These are phyloP conservation scores for Drosophila phalerata DNA, from an alignment of 2,888 invertebrate species.

Conservation along the genomic window DNA sequence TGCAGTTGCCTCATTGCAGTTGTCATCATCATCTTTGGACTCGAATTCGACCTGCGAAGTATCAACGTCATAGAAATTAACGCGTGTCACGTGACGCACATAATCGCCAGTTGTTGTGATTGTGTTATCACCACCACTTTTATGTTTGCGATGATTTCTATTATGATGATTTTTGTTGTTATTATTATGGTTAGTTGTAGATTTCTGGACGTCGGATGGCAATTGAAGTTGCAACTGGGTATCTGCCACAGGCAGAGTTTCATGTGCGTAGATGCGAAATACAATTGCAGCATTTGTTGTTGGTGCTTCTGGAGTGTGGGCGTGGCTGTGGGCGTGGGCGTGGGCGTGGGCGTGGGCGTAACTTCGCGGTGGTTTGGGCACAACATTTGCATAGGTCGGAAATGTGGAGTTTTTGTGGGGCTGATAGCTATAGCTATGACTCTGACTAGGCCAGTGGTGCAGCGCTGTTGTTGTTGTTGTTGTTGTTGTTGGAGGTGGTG, in stretches of 20 bases:
- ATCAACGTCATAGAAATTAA: conserved; percentile 86
- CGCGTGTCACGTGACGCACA: conserved; percentile 86
- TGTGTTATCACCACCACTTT: not conserved
- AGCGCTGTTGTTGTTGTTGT: conserved; percentile 12
- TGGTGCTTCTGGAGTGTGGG: too few species aligned
- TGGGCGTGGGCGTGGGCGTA: conserved; percentile 34
- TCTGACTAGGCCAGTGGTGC: conserved; percentile 69
- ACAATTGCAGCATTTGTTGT: conserved; percentile 39
- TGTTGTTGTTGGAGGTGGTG: conserved; percentile 9
- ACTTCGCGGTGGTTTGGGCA: conserved; percentile 84
- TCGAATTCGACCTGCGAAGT: conserved; percentile 87
- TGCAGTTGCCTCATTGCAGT: conserved; percentile 88
- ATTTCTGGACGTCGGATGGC: conserved; percentile 24
- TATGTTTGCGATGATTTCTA: not conserved
- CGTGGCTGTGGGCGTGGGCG: conserved; percentile 19
- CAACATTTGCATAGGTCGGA: conserved; percentile 62
- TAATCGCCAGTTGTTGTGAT: conserved; percentile 66
- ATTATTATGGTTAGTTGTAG: conserved; percentile 10
- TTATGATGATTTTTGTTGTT: not conserved
- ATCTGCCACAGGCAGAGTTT: conserved; percentile 21
- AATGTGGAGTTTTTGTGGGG: not conserved
- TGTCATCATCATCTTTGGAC: conserved; percentile 87
- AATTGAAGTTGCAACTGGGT: conserved; percentile 9
- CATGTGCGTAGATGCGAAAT: conserved; percentile 62
- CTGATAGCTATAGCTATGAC: conserved; percentile 54